Evolutionary conservation across 2,888 invertebrate genomes (phyloP), one percentile per base, ranked within the genome.

Genomic region (Apotomis turbidana): DNA sequence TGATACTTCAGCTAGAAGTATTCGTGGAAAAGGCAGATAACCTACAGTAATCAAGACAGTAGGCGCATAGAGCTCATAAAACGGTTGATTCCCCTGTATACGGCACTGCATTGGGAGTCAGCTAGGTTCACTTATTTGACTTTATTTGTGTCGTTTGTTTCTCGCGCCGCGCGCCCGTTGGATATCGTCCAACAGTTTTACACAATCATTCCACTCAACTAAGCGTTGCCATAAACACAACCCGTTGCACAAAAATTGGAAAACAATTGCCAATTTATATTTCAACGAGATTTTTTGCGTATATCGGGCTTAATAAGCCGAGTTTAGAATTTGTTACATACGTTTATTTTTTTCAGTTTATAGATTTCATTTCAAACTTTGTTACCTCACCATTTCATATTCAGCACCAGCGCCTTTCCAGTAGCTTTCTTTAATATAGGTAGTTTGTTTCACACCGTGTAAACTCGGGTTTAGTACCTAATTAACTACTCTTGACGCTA

Each of bases 141-240:
- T 91, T 90, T 91, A 92, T 92, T 92, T 89, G 90, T 84, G 86
- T 87, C 89, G 89, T 89, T 91, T 90, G 90, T 89, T 88, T 83
- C 85, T 83, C 84, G 83, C 80, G 82, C 72, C 84, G 81, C 84
- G 84, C 85, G 83, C 86, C 82, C 83, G 88, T 89, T 93, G 93
- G 93, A 91, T 84, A 79, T 80, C 78, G 85, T 90, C 93, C 93
- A 93, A 93, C 88, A 89, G 88, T 90, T 93, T 93, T 93, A 93
- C 92, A 93, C 91, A 93, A 93, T 93, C 91, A 93, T 93, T 93
- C 92, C 93, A 93, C 90, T 93, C 91, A 91, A 93, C 92, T 92
- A 91, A 93, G 91, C 93, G 91, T 88, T 87, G 87, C 89, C 90
- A 91, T 93, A 93, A 93, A 93, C 93, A 93, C 89, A 89, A 88